Percentiles rank a stretch among this genome's conserved stretches.
Evolutionary conservation across 2,888 invertebrate species (phyloP).

Genomic region (Augiades crinisus): DNA sequence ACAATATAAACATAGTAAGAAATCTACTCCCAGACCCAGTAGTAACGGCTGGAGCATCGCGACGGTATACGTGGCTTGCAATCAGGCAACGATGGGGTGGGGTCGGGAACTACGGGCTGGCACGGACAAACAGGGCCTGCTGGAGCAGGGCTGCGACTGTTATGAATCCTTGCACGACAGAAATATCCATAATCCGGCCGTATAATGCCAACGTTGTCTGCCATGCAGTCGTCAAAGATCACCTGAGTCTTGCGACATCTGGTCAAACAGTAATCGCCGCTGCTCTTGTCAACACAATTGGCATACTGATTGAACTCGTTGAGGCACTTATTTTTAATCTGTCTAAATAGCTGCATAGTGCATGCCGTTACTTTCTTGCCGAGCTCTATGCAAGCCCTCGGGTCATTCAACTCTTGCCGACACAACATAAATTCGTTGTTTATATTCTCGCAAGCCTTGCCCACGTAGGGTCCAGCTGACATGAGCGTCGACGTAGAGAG

Average conservation of each 20-base stretch:
- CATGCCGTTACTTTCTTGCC: conserved; percentile 95
- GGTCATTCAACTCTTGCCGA: conserved; percentile 89
- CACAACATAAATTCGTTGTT: conserved; percentile 98
- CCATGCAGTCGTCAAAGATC: conserved; percentile 90
- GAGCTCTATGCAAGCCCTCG: conserved; percentile 90
- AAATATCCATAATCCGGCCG: conserved; percentile 93
- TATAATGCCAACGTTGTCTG: conserved; percentile 87
- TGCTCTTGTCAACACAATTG: conserved; percentile 87
- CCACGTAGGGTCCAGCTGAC: conserved; percentile 94
- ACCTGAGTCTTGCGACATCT: conserved; percentile 92
- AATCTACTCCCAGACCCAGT: conserved; percentile 67
- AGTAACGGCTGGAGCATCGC: conserved; percentile 83
- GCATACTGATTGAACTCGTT: conserved; percentile 93
- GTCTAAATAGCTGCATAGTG: conserved; percentile 90
- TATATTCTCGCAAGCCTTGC: conserved; percentile 92
- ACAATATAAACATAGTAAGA: not conserved
- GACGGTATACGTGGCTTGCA: conserved; percentile 80
- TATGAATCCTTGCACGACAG: conserved; percentile 85
- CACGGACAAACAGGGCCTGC: conserved; percentile 72
- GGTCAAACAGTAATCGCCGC: conserved; percentile 81
- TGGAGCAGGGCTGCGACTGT: conserved; percentile 80
- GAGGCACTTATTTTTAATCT: conserved; percentile 90
- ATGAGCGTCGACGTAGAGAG: conserved; percentile 90
- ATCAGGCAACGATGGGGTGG: conserved; percentile 84
- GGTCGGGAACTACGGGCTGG: conserved; percentile 82